Conservation (phyloP, 53 echinoderm and acorn worm species). For the Paelopatides confundens region DNA sequence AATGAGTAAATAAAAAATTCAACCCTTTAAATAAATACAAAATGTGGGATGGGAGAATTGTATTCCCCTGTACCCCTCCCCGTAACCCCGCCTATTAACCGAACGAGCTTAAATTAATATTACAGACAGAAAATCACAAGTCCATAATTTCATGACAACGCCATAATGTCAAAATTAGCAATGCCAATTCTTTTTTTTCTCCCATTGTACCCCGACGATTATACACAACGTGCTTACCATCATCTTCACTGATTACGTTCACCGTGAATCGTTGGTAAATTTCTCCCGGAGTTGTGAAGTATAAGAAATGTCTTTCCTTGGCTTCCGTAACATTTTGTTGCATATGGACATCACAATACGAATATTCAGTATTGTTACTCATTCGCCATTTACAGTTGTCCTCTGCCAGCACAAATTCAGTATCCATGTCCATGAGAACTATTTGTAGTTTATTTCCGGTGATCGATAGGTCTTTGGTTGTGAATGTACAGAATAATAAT, state of each 20-base stretch:
- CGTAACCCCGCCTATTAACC: too few relatives aligned
- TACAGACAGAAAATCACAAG: too few relatives aligned
- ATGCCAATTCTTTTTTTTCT: too few relatives aligned
- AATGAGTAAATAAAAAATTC: too few relatives aligned
- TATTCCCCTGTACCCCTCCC: too few relatives aligned
- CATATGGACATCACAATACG: slow-evolving; percentile 1
- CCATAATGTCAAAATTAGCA: too few relatives aligned
- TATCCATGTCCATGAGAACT: slow-evolving; percentile 7
- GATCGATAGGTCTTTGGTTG: neutral
- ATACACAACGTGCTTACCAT: neutral
- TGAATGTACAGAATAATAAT: neutral
- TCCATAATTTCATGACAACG: too few relatives aligned
- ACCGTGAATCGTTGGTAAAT: neutral
- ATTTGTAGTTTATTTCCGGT: neutral
- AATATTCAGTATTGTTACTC: neutral
- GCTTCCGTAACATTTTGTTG: neutral
- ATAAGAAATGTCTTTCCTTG: neutral
- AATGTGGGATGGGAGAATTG: too few relatives aligned
- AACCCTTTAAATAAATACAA: too few relatives aligned
- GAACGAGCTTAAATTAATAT: too few relatives aligned
- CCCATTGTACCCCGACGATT: too few relatives aligned
- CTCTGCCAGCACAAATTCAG: slow-evolving; percentile 19
- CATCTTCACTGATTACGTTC: neutral
- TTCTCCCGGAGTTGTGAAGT: neutral
- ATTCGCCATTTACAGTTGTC: slow-evolving; percentile 5